These are phyloP conservation scores for Coelinius sp. DNA, from an alignment of 2,888 invertebrate species.

Conservation along the genomic window DNA sequence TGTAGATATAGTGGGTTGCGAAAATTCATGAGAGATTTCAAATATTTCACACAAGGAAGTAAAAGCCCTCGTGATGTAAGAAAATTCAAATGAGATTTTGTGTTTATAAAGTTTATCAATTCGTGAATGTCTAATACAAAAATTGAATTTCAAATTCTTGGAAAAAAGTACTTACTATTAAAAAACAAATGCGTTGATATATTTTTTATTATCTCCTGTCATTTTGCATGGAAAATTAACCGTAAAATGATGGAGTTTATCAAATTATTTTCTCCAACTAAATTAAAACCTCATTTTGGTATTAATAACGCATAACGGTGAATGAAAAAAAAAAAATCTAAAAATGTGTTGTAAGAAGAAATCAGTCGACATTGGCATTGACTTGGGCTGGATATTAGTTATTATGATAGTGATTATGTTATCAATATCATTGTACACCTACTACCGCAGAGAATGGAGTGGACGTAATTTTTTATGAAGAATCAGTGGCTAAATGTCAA, in stretches of 20 bases:
- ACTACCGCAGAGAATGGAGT: constrained; percentile 15
- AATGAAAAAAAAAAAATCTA: background rate
- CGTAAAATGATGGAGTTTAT: background rate
- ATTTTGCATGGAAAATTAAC: background rate
- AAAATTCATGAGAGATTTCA: background rate
- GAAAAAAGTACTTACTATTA: background rate
- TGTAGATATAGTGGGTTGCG: background rate
- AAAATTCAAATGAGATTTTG: constrained; percentile 10
- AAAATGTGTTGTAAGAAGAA: constrained; percentile 8
- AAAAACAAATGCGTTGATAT: background rate
- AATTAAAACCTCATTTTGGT: background rate
- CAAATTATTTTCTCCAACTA: background rate
- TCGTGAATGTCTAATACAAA: constrained; percentile 3
- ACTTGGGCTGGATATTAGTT: constrained; percentile 24
- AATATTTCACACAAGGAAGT: background rate
- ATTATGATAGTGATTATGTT: constrained; percentile 4
- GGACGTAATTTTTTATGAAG: constrained; percentile 1
- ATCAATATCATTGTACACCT: constrained; percentile 5
- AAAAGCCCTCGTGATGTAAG: background rate
- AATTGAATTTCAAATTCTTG: constrained; percentile 14
- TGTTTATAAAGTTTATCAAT: constrained; percentile 4
- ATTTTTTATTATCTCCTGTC: background rate
- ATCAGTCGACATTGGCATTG: constrained; percentile 1
- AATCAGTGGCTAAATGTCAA: constrained; percentile 2
- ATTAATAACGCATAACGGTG: background rate